These are phyloP conservation scores for Globodera ellingtonae DNA, from an alignment of 1,140 invertebrate species.

Conservation along the genomic window DNA sequence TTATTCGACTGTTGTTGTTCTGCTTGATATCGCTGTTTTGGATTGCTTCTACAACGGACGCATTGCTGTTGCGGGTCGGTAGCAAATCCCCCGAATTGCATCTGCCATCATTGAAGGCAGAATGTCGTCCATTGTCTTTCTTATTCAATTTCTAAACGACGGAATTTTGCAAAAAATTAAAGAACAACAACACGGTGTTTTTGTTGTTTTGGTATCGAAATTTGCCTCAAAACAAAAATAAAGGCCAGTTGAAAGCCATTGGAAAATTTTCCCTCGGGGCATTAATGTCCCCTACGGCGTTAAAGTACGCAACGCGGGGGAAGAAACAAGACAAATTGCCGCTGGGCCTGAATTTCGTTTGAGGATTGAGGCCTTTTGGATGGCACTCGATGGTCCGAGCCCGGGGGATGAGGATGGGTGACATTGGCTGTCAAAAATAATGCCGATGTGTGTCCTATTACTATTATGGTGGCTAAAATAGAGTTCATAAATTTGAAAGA, in stretches of 20 bases:
- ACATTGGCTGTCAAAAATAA: background rate
- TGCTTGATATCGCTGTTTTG: background rate
- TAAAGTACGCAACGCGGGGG: background rate
- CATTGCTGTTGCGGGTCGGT: background rate
- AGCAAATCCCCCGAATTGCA: background rate
- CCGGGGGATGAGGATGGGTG: background rate
- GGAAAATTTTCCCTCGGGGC: background rate
- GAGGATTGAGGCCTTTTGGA: background rate
- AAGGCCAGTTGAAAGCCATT: background rate
- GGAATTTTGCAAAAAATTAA: background rate
- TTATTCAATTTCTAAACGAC: background rate
- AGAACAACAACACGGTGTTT: background rate
- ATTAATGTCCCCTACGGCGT: background rate
- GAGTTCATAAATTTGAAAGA: background rate
- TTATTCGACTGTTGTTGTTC: background rate
- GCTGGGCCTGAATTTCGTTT: background rate
- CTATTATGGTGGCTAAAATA: background rate
- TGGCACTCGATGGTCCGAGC: background rate
- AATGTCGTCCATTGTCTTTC: background rate
- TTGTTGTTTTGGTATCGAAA: background rate
- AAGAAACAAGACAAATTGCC: slow-evolving; percentile 14
- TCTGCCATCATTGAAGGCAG: background rate
- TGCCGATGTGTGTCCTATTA: background rate
- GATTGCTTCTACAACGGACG: background rate
- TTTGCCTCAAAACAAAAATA: background rate